These are phyloP conservation scores for Sarcophaga bullata DNA, from an alignment of 1,140 invertebrate genomes.

Conservation along the genomic window DNA sequence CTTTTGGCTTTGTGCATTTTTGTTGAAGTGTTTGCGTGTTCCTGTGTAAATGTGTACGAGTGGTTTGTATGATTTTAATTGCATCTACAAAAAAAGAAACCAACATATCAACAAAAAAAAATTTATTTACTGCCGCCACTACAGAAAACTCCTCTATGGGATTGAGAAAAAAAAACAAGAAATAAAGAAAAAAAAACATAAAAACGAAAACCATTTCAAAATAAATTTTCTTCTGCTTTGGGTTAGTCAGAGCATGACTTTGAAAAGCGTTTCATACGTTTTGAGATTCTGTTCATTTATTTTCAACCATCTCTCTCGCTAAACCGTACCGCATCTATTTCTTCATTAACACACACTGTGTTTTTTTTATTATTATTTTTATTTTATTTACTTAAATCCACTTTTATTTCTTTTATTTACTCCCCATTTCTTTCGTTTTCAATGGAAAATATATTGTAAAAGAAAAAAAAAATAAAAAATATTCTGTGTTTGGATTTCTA, in stretches of 20 bases:
- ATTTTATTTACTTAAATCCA: neutral
- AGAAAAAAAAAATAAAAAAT: neutral
- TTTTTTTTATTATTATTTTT: too few species aligned
- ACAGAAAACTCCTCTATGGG: neutral
- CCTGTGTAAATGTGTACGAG: too few species aligned
- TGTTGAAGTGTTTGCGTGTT: neutral
- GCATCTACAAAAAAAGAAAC: neutral
- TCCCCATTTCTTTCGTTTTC: constrained; percentile 18
- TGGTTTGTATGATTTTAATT: constrained; percentile 17
- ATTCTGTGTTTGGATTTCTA: neutral
- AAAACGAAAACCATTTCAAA: neutral
- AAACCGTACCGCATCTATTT: neutral
- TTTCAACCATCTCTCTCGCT: neutral
- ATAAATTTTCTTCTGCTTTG: neutral
- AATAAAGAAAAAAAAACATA: too few species aligned
- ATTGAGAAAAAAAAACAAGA: too few species aligned
- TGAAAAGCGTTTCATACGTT: neutral
- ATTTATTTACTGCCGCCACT: neutral
- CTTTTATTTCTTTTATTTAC: neutral
- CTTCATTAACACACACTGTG: neutral
- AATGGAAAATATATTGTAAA: neutral
- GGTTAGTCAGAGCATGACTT: constrained; percentile 23
- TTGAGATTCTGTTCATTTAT: neutral
- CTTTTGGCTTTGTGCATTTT: neutral
- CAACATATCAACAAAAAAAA: neutral